Conservation (phyloP, 2,888 invertebrate species). For the Conops quadrifasciatus region DNA sequence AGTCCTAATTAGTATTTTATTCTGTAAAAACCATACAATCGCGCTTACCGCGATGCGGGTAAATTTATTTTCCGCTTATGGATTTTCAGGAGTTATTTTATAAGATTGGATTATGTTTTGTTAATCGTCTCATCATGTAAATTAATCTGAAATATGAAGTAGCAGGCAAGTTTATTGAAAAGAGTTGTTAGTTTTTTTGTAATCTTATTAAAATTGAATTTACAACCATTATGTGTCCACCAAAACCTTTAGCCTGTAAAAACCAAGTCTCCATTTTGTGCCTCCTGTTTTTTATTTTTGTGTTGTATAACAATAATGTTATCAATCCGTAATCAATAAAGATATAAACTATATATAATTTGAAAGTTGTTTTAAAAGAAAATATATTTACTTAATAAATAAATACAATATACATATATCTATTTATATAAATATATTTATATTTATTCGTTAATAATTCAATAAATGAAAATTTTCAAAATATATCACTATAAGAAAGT, state of each 20-base stretch:
- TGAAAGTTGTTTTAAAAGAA: constrained; percentile 27
- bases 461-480: constrained; percentile 19
- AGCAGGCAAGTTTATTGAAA: too few species aligned
- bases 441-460: constrained; percentile 10
- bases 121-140: too few species aligned
- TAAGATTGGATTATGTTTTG: too few species aligned
- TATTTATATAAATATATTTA: neutral
- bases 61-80: too few species aligned
- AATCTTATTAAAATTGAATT: neutral
- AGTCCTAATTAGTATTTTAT: neutral
- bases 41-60: too few species aligned
- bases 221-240: constrained; percentile 5
- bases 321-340: constrained; percentile 15
- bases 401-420: neutral
- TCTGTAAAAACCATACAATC: neutral
- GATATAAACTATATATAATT: constrained; percentile 16
- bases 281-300: constrained; percentile 47
- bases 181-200: neutral
- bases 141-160: too few species aligned
- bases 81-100: too few species aligned
- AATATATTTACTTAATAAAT: constrained; percentile 12
- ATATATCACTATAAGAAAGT: neutral
- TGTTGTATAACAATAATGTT: constrained; percentile 23
- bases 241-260: constrained; percentile 18
- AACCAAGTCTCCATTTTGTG: constrained; percentile 55